Evolutionary conservation across 2,113 vertebrate species (phyloP).

Genomic region (Onychostoma macrolepis): DNA sequence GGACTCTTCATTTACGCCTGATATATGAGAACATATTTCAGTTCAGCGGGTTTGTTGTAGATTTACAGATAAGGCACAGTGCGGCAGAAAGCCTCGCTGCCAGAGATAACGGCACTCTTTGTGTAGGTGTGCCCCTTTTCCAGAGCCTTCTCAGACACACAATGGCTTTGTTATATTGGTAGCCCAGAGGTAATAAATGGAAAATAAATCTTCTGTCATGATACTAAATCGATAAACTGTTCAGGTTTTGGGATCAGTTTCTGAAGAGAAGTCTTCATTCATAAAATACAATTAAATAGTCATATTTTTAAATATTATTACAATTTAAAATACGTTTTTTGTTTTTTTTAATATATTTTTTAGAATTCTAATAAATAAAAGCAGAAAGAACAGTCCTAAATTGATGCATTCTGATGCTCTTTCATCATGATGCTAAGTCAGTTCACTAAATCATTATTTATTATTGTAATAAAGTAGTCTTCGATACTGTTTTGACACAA

Average conservation of each 20-base stretch:
- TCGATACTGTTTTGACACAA: not conserved
- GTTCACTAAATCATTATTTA: not conserved
- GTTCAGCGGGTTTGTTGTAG: constrained; percentile 8
- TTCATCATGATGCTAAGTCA: not conserved
- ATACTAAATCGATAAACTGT: not conserved
- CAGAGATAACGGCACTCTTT: not conserved
- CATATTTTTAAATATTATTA: not conserved
- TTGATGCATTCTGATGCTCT: not conserved
- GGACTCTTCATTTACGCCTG: not conserved
- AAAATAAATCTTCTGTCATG: not conserved
- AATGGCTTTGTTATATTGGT: not conserved
- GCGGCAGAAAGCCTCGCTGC: not conserved
- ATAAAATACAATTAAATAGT: not conserved
- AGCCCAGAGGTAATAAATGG: not conserved
- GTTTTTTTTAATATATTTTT: not conserved
- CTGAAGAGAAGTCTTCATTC: not conserved
- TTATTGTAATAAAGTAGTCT: not conserved
- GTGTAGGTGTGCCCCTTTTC: constrained; percentile 27
- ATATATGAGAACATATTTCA: not conserved
- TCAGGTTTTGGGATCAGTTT: not conserved
- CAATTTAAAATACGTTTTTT: no score
- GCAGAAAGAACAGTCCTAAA: not conserved
- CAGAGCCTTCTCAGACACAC: not conserved
- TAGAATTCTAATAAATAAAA: not conserved
- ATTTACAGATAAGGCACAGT: constrained; percentile 9